These are phyloP conservation scores for Hypomesus transpacificus DNA, from an alignment of 2,113 vertebrate species.

Conservation along the genomic window DNA sequence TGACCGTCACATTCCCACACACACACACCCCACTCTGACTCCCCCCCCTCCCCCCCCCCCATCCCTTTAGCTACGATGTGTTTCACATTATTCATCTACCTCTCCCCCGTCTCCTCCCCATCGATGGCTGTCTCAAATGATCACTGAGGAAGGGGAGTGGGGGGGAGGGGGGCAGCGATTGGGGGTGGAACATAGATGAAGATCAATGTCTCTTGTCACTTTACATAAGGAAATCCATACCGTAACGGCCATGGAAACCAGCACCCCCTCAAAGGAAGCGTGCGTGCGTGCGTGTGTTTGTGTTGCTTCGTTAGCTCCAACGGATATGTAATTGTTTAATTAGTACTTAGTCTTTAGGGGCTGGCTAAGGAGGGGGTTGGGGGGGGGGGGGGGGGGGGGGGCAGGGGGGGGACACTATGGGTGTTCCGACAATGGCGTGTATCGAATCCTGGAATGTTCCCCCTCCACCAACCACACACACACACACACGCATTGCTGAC, in stretches of 20 bases:
- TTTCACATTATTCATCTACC: conserved; percentile 44
- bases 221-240: conserved; percentile 45
- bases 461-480: no score
- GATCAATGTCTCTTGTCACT: conserved; percentile 46
- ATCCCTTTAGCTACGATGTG: conserved; percentile 13
- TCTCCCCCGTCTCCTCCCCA: conserved; percentile 11
- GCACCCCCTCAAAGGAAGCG: background rate
- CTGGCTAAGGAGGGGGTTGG: conserved; percentile 17
- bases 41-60: conserved; percentile 22
- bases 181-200: conserved; percentile 13
- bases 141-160: conserved; percentile 21
- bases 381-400: background rate
- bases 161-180: conserved; percentile 9
- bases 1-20: no score
- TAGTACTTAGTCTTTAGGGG: conserved; percentile 34
- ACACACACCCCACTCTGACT: no score
- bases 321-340: conserved; percentile 48
- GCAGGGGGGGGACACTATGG: no score
- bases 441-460: no score
- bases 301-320: background rate
- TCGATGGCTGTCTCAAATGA: conserved; percentile 26
- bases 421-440: no score
- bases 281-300: background rate
- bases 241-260: conserved; percentile 20
- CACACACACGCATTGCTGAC: background rate